Evolutionary conservation across 1,140 invertebrate genomes (phyloP), one percentile per base, ranked within the genome.

Genomic region (Geopemphigus sp.): DNA sequence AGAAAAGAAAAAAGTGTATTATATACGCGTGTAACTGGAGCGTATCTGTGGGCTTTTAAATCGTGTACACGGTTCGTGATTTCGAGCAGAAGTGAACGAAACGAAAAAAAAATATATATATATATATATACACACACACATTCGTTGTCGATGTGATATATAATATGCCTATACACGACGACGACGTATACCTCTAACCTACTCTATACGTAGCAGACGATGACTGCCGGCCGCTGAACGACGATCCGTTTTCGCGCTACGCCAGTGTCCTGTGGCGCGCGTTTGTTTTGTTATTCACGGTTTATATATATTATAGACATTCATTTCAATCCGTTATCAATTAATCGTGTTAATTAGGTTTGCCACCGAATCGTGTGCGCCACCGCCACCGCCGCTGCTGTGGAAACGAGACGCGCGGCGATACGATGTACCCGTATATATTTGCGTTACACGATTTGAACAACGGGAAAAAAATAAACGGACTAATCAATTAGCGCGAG

Each of bases 21-120:
- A 61, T 22, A n/a, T 19, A 56, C n/a, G 24, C n/a, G 24, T 29
- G 17, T 29, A 78, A 78, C 57, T 63, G n/a, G 74, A 78, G 57
- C 74, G 47, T 78, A 50, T 59, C 74, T 57, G 45, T 63, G 57
- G 74, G 74, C 39, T 78, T 78, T 78, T 63, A 59, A 61, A 61
- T 76, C 57, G 74, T 50, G 57, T 50, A 78, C 57, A 78, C 54
- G 57, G 74, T 63, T 78, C 57, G 74, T 61, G 74, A 78, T 78
- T 72, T 78, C 56, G 57, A 66, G 12, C 12, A n/a, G 39, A 66
- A 45, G n/a, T 45, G 22, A 2, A 29, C 26, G 15, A 26, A 61
- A 6, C n/a, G 22, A 22, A 24, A 59, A 19, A 64, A 39, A 32
- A 64, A 32, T 64, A 64, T 45, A 63, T 29, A 22, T 24, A 57